Conservation (phyloP, 1,140 invertebrate genomes). For the Eupristina koningsbergeri region DNA sequence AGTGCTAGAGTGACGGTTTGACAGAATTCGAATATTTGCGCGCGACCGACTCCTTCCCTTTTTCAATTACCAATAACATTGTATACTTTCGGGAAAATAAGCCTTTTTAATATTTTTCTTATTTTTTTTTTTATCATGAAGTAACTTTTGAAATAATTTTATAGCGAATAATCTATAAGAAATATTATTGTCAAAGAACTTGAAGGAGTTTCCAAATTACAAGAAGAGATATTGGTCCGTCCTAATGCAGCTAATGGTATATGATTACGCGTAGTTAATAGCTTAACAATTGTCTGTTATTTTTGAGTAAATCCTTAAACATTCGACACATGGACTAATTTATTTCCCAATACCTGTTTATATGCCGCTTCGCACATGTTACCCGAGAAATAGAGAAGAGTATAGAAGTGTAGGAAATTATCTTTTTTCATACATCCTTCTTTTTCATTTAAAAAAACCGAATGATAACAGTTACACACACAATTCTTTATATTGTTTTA, state of each 20-base stretch:
- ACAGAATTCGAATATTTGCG: slow-evolving; percentile 31
- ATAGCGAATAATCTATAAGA: background rate
- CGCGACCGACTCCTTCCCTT: background rate
- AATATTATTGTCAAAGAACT: background rate
- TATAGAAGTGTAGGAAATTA: slow-evolving; percentile 33
- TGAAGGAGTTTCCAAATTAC: background rate
- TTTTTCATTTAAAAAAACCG: background rate
- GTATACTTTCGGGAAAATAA: background rate
- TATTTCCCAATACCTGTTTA: slow-evolving; percentile 22
- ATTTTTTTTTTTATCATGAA: too few relatives aligned
- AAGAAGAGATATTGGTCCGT: background rate
- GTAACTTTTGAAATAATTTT: background rate
- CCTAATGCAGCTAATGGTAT: background rate
- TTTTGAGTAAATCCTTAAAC: slow-evolving; percentile 7
- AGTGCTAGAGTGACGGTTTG: slow-evolving; percentile 16
- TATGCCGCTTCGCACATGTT: slow-evolving; percentile 32
- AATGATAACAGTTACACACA: background rate
- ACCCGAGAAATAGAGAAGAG: slow-evolving; percentile 28
- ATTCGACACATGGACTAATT: slow-evolving; percentile 37
- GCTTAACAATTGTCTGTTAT: background rate
- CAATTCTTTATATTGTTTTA: background rate
- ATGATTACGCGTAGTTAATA: background rate
- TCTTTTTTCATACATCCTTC: slow-evolving; percentile 50
- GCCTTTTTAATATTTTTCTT: slow-evolving; percentile 9
- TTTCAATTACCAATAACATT: background rate